Evolutionary conservation across 1,140 invertebrate genomes (phyloP).

Genomic region (Pseudomyrmex concolor): DNA sequence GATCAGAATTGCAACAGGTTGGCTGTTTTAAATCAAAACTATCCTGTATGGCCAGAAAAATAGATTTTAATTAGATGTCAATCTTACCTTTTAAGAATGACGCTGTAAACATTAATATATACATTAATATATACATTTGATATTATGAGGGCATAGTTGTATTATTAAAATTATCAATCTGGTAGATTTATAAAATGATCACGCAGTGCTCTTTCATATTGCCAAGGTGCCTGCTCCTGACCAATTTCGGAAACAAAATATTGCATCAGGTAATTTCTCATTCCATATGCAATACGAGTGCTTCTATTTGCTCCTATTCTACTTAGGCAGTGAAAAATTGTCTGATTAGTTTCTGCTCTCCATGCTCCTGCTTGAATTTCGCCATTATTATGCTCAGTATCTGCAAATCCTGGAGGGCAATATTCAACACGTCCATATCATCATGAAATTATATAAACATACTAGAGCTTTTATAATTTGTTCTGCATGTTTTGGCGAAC

Average conservation of each 20-base stretch:
- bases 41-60: too few relatives aligned
- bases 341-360: neutral
- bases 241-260: conserved; percentile 2
- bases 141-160: too few relatives aligned
- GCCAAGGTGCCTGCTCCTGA: neutral
- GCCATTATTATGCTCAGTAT: conserved; percentile 1
- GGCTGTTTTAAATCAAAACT: too few relatives aligned
- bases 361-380: conserved; percentile 4
- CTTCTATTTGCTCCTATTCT: conserved; percentile 18
- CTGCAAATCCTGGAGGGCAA: neutral
- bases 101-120: too few relatives aligned
- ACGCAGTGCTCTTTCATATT: neutral
- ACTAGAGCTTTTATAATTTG: neutral
- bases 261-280: conserved; percentile 19
- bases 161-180: too few relatives aligned
- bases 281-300: neutral
- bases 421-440: conserved; percentile 13
- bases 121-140: too few relatives aligned
- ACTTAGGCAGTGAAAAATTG: neutral
- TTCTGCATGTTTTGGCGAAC: conserved; percentile 16
- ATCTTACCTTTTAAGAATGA: too few relatives aligned
- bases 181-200: neutral
- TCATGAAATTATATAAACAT: conserved; percentile 14
- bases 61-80: too few relatives aligned
- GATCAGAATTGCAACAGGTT: too few relatives aligned